Evolutionary conservation across 2,113 vertebrate genomes (phyloP).

Genomic region (Thalassarche chlororhynchos): DNA sequence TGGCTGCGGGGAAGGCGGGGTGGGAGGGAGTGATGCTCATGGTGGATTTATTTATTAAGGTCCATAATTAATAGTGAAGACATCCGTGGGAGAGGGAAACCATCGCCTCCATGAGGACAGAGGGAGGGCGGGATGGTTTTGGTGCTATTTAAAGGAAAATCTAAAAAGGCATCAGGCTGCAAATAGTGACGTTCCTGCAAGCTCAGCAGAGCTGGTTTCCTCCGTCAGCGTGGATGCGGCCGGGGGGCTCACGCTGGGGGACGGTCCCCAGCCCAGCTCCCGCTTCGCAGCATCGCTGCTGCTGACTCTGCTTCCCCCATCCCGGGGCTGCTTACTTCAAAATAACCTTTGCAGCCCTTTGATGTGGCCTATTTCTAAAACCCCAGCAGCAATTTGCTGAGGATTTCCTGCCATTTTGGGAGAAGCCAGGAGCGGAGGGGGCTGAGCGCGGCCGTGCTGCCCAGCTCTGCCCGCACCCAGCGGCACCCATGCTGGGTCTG

Average conservation of each 20-base stretch:
- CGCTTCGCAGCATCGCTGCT: neutral
- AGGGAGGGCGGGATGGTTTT: neutral
- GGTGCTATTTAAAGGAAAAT: neutral
- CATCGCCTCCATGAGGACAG: neutral
- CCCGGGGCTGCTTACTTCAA: neutral
- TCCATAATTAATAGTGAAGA: neutral
- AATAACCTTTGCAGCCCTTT: neutral
- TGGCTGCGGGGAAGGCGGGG: rapidly evolving
- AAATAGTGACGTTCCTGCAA: neutral
- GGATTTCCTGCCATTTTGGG: neutral
- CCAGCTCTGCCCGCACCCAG: neutral
- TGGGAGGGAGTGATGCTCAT: neutral
- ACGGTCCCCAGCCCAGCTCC: neutral
- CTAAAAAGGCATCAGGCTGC: neutral
- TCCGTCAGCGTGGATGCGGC: neutral
- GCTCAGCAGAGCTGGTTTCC: neutral
- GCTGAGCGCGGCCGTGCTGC: neutral
- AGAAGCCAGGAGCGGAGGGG: neutral
- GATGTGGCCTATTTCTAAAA: neutral
- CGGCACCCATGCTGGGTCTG: neutral
- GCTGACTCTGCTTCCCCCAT: neutral
- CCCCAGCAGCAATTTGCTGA: neutral
- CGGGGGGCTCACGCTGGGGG: no score
- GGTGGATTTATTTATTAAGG: neutral
- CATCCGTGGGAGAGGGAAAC: neutral